A percentile compares a stretch with the other conserved stretches of the same genome.
Conservation (phyloP, 2,888 invertebrate genomes). For the Eristalinus sepulchralis region DNA sequence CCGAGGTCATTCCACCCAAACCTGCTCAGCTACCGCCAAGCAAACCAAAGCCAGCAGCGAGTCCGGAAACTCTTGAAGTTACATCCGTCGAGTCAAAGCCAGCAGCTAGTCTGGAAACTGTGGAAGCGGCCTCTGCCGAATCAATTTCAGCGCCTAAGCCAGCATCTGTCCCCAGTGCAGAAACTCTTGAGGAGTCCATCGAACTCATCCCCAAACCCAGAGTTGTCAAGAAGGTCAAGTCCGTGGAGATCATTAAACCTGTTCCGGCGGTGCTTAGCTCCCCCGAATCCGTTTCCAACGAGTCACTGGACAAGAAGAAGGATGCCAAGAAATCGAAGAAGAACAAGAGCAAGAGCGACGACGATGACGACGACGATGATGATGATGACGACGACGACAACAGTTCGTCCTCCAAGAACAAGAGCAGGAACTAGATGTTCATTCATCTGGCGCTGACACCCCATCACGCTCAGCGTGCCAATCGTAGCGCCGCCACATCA, state of each 20-base stretch:
- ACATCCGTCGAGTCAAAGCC: background rate
- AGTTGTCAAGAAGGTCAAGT: background rate
- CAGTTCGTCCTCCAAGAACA: slow-evolving; percentile 4
- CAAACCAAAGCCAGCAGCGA: background rate
- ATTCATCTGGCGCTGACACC: background rate
- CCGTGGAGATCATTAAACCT: background rate
- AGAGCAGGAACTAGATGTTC: background rate
- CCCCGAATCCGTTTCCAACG: background rate
- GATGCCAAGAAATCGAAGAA: background rate
- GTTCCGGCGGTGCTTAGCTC: background rate
- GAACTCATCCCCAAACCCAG: background rate
- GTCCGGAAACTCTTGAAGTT: background rate
- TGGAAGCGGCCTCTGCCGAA: slow-evolving; percentile 8
- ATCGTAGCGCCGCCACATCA: background rate
- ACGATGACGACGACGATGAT: slow-evolving; percentile 24
- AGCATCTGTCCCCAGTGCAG: background rate
- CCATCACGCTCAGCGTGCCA: background rate
- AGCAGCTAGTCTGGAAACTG: slow-evolving; percentile 3
- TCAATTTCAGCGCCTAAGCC: background rate
- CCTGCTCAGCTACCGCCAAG: no score
- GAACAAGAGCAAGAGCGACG: background rate
- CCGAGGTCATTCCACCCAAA: background rate
- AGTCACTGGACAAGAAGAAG: background rate
- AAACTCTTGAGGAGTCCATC: background rate
- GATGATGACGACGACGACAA: slow-evolving; percentile 31